Evolutionary conservation across 2,113 vertebrate genomes (phyloP), one percentile per base, ranked within the genome.

Genomic region (Psittacus erithacus): DNA sequence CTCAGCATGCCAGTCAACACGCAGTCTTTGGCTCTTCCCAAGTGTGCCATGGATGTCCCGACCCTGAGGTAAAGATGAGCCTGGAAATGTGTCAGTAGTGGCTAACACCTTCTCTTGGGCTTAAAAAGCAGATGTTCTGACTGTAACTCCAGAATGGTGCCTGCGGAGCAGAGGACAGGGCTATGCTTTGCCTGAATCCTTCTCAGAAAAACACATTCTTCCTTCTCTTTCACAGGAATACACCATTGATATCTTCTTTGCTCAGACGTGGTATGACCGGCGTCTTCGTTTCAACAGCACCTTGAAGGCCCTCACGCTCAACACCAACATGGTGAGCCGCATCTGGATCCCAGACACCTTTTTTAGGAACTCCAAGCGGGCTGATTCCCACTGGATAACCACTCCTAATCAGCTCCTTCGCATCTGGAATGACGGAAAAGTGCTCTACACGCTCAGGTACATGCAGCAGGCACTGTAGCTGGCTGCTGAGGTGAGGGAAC

Each of bases 331-430:
- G 97, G 97, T 98, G 95, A 98, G 96, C 96, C 96, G 96, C 87
- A 96, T 98, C 73, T 98, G 98, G 98, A 98, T 98, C 93, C 98
- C 97, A 1, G 98, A 98, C 13, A 98, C 98, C 64, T 97, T 98
- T 79, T 98, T 98, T 43, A 95, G 97, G 91, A 98, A 98, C 94
- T 98, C 98, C 64, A 98, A 98, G 95, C 57, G 96, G 67, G 98
- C 96, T 0, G 96, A 97, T 24, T 97, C 97, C 35, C 97, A 98
- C 89, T 96, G 86, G 88, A 97, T 98, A 89, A 98, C 98, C 88
- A 97, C 97, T 33, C 97, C 98, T 23, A 98, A 98, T 59, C 98
- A 98, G 94, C 98, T 98, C 90, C 97, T 98, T 71, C 96, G 98
- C 84, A 98, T 98, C 95, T 97, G 98, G 97, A 98, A 97, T 20